Percentiles rank a stretch among this genome's conserved stretches.
Evolutionary conservation across 2,113 vertebrate genomes (phyloP).

Genomic region (Myrmophylax atrothorax): DNA sequence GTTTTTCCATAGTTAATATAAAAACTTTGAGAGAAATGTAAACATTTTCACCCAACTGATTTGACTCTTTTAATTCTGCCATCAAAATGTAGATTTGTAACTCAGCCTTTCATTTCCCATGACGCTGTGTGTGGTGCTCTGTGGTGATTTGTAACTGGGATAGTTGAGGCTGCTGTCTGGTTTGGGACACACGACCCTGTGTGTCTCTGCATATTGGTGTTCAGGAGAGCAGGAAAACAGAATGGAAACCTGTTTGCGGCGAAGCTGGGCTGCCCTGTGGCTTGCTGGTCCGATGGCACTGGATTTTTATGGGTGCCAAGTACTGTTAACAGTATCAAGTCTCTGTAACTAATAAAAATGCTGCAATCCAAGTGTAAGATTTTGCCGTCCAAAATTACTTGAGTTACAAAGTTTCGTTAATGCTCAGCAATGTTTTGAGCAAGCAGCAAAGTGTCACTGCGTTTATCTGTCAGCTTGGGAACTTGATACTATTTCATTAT

Average conservation of each 20-base stretch:
- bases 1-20: neutral
- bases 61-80: neutral
- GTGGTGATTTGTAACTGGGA: neutral
- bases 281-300: rapidly evolving
- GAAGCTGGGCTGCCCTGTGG: neutral
- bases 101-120: neutral
- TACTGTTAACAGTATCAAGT: neutral
- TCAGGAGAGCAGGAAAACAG: neutral
- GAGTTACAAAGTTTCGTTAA: neutral
- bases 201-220: rapidly evolving
- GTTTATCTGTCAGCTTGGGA: neutral
- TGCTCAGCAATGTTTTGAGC: neutral
- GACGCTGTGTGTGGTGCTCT: neutral
- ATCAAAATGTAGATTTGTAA: neutral
- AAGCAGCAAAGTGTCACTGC: neutral
- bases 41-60: neutral
- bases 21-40: neutral
- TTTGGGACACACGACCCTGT: rapidly evolving
- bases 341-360: neutral
- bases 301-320: neutral
- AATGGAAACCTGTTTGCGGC: neutral
- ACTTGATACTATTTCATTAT: neutral
- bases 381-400: neutral
- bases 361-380: neutral
- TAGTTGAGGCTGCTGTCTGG: neutral